phyloP scores from a whole-genome alignment of 2,797 vertebrate genomes.

The Dendrocincla tyrannina region DNA sequence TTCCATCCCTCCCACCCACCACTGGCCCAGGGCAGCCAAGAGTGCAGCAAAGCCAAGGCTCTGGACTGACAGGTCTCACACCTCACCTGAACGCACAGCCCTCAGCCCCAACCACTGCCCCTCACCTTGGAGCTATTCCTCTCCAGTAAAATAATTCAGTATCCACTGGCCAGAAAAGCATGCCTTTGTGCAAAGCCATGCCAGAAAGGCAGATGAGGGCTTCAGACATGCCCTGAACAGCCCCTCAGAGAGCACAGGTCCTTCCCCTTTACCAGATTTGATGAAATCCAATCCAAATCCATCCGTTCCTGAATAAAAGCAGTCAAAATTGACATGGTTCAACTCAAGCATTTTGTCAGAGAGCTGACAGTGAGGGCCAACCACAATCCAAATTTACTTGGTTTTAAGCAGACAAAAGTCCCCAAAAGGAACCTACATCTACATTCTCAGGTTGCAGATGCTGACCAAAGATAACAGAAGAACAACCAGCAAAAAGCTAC shows the following conservation, averaged over 20 bases:
- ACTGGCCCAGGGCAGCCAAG: accelerated
- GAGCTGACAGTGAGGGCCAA: background rate
- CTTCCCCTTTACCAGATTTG: background rate
- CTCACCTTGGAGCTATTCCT: background rate
- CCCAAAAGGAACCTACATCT: background rate
- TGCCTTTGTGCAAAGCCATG: background rate
- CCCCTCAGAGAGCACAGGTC: background rate
- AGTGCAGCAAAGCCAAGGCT: accelerated
- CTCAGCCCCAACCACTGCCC: background rate
- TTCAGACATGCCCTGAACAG: background rate
- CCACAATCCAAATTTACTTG: background rate
- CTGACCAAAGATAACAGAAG: background rate
- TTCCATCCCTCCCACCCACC: background rate
- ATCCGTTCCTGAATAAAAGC: background rate
- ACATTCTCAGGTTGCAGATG: background rate
- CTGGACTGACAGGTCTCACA: background rate
- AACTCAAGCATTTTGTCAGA: background rate
- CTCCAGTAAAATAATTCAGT: background rate
- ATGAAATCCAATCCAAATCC: background rate
- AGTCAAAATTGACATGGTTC: background rate
- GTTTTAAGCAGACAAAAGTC: background rate
- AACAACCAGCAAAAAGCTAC: background rate
- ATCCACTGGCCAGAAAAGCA: background rate
- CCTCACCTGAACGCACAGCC: accelerated
- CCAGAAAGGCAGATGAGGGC: background rate